A percentile compares a stretch with the other conserved stretches of the same genome.
Evolutionary conservation across 2,113 vertebrate genomes (phyloP).

Genomic region (Willisornis vidua): DNA sequence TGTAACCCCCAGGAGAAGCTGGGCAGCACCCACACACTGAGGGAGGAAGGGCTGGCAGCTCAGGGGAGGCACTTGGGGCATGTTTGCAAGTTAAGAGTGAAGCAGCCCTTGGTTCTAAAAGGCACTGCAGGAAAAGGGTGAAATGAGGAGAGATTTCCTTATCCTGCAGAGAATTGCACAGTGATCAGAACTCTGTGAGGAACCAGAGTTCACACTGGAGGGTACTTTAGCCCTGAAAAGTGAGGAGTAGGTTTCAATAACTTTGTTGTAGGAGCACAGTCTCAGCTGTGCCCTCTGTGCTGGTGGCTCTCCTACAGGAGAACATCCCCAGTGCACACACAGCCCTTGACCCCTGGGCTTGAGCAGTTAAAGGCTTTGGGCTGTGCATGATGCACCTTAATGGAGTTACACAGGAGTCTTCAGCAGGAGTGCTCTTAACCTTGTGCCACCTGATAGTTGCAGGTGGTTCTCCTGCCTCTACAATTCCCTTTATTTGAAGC

Average conservation of each 20-base stretch:
- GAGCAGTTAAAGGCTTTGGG: background rate
- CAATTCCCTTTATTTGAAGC: background rate
- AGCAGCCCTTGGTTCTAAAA: background rate
- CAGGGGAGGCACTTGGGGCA: fast-evolving
- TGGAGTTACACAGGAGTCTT: background rate
- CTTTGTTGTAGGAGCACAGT: background rate
- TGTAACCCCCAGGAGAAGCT: background rate
- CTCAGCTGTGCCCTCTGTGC: background rate
- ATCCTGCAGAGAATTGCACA: background rate
- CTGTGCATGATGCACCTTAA: fast-evolving
- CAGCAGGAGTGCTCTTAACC: background rate
- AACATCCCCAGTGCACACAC: fast-evolving
- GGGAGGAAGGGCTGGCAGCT: background rate
- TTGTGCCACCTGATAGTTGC: background rate
- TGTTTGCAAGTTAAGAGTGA: fast-evolving
- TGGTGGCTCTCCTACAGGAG: background rate
- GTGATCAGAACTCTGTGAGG: background rate
- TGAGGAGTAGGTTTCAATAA: background rate
- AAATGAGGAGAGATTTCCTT: background rate
- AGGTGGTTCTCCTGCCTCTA: background rate
- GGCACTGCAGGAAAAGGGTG: background rate
- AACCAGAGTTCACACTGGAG: fast-evolving
- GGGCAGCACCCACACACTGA: fast-evolving
- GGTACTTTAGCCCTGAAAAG: background rate
- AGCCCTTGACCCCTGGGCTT: background rate